phyloP scores from a whole-genome alignment of 2,797 vertebrate genomes.

The Pagetopsis macropterus region DNA sequence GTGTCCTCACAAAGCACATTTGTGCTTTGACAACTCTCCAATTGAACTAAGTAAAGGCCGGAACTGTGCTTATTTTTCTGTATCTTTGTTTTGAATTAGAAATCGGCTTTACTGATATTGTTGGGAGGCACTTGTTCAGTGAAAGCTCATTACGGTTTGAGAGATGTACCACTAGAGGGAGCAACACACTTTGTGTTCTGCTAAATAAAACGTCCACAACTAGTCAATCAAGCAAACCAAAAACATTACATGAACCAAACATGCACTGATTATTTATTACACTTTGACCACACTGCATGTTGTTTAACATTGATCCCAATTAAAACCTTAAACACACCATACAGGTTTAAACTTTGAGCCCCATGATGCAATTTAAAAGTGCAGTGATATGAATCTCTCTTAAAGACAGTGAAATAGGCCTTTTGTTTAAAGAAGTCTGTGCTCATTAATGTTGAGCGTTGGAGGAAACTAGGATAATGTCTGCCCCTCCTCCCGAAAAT shows the following conservation, averaged over 20 bases:
- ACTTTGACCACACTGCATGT: not conserved
- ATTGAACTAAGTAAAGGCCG: not conserved
- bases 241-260: constrained; percentile 5
- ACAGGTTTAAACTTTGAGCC: not conserved
- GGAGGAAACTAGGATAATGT: constrained; percentile 46
- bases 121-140: constrained; percentile 14
- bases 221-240: constrained; percentile 28
- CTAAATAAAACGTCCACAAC: constrained; percentile 45
- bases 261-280: constrained; percentile 10
- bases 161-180: constrained; percentile 63
- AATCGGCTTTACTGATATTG: constrained; percentile 7
- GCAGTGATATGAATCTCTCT: constrained; percentile 56
- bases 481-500: constrained; percentile 53
- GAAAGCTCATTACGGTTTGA: constrained; percentile 54
- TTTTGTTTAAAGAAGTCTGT: constrained; percentile 31
- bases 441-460: constrained; percentile 57
- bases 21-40: constrained; percentile 15
- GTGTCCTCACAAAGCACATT: constrained; percentile 1
- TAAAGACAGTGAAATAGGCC: constrained; percentile 41
- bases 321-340: constrained; percentile 2
- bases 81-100: constrained; percentile 21
- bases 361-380: constrained; percentile 42
- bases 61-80: not conserved
- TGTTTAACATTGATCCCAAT: not conserved
- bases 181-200: constrained; percentile 47